These are phyloP conservation scores for Epinotia bilunana DNA, from an alignment of 2,888 invertebrate genomes.

Conservation along the genomic window DNA sequence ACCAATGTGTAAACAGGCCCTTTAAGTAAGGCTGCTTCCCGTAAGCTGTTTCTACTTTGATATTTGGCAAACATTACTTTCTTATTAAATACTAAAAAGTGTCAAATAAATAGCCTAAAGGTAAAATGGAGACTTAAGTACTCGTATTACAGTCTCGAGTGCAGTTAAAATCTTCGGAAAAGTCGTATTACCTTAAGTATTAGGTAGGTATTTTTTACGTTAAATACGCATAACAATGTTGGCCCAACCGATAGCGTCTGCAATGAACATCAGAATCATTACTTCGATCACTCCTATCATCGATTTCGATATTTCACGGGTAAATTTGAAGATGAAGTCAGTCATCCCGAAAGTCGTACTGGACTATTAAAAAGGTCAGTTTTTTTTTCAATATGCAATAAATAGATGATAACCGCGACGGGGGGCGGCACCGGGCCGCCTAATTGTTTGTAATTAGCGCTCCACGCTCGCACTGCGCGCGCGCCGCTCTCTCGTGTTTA, in stretches of 20 bases:
- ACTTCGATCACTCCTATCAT: not conserved
- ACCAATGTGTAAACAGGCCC: too few relatives aligned
- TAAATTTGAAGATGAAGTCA: constrained; percentile 49
- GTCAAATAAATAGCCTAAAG: too few relatives aligned
- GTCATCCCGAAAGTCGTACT: constrained; percentile 59
- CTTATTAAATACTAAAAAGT: too few relatives aligned
- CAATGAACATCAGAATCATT: not conserved
- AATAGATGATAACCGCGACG: constrained; percentile 67
- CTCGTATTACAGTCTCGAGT: too few relatives aligned
- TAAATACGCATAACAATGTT: not conserved
- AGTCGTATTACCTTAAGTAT: too few relatives aligned
- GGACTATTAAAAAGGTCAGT: constrained; percentile 58
- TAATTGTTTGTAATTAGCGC: constrained; percentile 80
- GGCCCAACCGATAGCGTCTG: not conserved
- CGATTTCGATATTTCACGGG: constrained; percentile 25
- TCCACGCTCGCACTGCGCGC: constrained; percentile 55
- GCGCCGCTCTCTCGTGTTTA: constrained; percentile 63
- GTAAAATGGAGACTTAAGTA: too few relatives aligned
- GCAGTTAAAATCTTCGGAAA: too few relatives aligned
- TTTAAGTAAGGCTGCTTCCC: too few relatives aligned
- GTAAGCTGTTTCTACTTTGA: too few relatives aligned
- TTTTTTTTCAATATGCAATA: constrained; percentile 76
- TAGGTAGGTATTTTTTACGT: not conserved
- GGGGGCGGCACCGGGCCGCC: constrained; percentile 67
- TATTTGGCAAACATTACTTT: too few relatives aligned